phyloP scores from a whole-genome alignment of 2,797 vertebrate genomes.

The Chelidonichthys spinosus region DNA sequence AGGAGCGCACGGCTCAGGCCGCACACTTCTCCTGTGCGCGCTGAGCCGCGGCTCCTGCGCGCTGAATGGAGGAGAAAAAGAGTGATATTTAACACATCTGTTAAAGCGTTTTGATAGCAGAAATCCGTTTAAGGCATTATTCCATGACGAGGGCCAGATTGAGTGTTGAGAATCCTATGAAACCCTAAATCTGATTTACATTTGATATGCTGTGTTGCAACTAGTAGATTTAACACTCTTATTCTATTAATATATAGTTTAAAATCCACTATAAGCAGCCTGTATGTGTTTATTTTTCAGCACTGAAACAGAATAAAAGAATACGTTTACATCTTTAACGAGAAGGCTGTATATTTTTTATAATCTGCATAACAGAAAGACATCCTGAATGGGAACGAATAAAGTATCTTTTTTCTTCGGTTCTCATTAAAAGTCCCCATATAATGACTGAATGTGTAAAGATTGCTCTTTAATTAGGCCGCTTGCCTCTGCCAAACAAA shows the following conservation, averaged over 20 bases:
- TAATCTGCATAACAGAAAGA: constrained; percentile 60
- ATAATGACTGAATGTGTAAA: constrained; percentile 89
- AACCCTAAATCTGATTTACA: constrained; percentile 76
- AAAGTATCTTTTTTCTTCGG: constrained; percentile 65
- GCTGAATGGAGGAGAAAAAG: constrained; percentile 86
- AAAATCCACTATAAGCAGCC: not conserved
- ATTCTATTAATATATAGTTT: not conserved
- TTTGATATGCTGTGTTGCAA: constrained; percentile 53
- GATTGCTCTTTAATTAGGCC: constrained; percentile 92
- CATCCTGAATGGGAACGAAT: constrained; percentile 82
- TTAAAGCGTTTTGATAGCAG: constrained; percentile 88
- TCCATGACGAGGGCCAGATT: constrained; percentile 85
- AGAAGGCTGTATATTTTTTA: constrained; percentile 3
- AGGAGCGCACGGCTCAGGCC: constrained; percentile 84
- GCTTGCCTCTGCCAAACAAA: constrained; percentile 82
- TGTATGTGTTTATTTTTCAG: not conserved
- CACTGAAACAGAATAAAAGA: constrained; percentile 39
- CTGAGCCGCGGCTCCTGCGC: constrained; percentile 78
- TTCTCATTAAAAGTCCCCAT: constrained; percentile 84
- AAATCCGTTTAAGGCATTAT: constrained; percentile 86
- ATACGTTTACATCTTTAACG: constrained; percentile 42
- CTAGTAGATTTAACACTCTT: not conserved
- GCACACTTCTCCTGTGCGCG: constrained; percentile 90
- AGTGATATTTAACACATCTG: constrained; percentile 97
- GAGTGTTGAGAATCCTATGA: constrained; percentile 84